Percentiles rank a stretch among this genome's conserved stretches.
These are phyloP conservation scores for Heterodera carotae DNA, from an alignment of 1,140 invertebrate genomes.

Conservation along the genomic window DNA sequence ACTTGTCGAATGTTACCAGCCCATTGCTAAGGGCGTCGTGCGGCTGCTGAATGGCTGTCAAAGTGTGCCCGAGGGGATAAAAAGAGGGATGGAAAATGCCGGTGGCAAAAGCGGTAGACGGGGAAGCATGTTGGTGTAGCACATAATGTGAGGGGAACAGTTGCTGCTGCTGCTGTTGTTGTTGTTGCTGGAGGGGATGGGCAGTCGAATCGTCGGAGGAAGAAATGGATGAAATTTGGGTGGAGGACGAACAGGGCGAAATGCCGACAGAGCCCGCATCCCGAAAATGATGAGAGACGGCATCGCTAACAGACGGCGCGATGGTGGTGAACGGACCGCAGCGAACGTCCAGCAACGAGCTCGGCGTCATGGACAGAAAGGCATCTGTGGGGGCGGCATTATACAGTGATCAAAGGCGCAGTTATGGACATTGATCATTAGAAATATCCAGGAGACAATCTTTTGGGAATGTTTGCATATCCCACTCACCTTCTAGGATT, in stretches of 20 bases:
- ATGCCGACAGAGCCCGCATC: constrained; percentile 26
- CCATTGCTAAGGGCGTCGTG: background rate
- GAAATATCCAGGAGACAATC: background rate
- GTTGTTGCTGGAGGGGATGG: constrained; percentile 18
- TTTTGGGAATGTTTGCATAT: background rate
- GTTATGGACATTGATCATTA: too few relatives aligned
- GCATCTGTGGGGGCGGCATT: background rate
- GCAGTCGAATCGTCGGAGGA: constrained; percentile 15
- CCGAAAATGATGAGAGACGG: constrained; percentile 3
- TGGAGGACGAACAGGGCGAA: constrained; percentile 29
- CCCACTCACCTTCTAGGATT: background rate
- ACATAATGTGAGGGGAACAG: background rate
- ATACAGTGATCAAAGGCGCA: too few relatives aligned
- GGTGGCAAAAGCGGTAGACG: background rate
- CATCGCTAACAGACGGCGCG: background rate
- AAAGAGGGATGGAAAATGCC: constrained; percentile 6
- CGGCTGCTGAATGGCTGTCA: background rate
- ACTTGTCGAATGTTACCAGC: background rate
- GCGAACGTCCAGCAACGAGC: background rate
- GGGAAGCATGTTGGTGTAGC: background rate
- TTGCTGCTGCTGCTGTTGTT: constrained; percentile 24
- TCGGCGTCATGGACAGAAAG: background rate
- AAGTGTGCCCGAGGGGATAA: constrained; percentile 5
- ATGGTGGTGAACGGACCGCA: background rate
- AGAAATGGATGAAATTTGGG: constrained; percentile 17